These are phyloP conservation scores for Girardia tigrina DNA, from an alignment of 2,888 invertebrate genomes.

Conservation along the genomic window DNA sequence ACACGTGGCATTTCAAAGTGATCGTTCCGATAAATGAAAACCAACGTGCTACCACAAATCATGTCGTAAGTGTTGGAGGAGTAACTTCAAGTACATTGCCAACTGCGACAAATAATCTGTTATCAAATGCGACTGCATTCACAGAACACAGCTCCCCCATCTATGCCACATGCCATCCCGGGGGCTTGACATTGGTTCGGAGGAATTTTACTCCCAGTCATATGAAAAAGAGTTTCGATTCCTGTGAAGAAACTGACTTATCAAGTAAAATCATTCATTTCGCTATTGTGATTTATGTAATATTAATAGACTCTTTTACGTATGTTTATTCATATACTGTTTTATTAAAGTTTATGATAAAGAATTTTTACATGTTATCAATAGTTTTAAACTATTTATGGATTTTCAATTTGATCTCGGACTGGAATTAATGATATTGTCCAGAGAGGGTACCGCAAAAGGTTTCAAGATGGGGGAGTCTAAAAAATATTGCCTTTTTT, in stretches of 20 bases:
- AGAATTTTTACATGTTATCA: too few species aligned
- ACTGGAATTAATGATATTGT: too few species aligned
- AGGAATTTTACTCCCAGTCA: neutral
- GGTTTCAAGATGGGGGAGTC: too few species aligned
- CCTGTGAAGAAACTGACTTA: neutral
- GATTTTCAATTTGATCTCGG: too few species aligned
- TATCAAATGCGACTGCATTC: neutral
- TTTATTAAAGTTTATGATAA: too few species aligned
- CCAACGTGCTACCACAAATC: neutral
- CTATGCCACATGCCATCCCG: neutral
- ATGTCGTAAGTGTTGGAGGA: constrained; percentile 16
- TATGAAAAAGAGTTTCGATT: constrained; percentile 1
- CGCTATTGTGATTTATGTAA: too few species aligned
- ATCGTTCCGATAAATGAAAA: neutral
- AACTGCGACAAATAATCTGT: neutral
- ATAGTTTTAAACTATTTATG: too few species aligned
- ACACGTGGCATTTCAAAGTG: neutral
- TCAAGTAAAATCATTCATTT: neutral
- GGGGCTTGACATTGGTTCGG: constrained; percentile 5
- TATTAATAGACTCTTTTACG: too few species aligned
- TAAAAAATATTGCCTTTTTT: too few species aligned
- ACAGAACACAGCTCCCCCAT: neutral
- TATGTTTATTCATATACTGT: too few species aligned
- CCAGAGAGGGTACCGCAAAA: too few species aligned
- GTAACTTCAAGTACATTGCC: neutral